These are phyloP conservation scores for Gibbula magus DNA, from an alignment of 2,888 invertebrate species.

Conservation along the genomic window DNA sequence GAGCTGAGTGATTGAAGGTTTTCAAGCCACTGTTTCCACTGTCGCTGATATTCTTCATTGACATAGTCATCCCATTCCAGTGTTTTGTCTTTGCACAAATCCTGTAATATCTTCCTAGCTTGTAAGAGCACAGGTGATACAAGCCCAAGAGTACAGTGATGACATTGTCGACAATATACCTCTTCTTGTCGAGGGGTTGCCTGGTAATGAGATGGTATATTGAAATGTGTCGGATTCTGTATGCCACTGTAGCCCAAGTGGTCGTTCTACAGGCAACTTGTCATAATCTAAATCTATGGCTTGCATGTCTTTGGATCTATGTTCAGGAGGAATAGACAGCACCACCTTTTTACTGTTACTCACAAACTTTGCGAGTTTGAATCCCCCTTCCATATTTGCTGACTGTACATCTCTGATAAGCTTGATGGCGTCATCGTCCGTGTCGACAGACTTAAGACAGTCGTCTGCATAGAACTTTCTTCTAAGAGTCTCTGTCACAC, in stretches of 20 bases:
- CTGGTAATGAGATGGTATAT: background rate
- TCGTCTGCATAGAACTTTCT: constrained; percentile 12
- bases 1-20: background rate
- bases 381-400: background rate
- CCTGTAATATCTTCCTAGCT: constrained; percentile 3
- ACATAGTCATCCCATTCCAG: constrained; percentile 16
- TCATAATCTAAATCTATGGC: background rate
- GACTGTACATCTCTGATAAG: background rate
- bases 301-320: background rate
- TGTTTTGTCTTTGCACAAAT: background rate
- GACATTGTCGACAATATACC: background rate
- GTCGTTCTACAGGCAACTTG: background rate
- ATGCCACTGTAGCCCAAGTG: background rate
- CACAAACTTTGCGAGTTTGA: background rate
- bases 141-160: background rate
- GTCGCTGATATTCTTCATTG: background rate
- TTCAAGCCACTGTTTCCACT: constrained; percentile 3
- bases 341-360: background rate
- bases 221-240: background rate
- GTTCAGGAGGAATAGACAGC: background rate
- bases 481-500: background rate
- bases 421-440: background rate
- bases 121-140: background rate
- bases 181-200: background rate
- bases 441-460: constrained; percentile 18